phyloP scores from a whole-genome alignment of 1,140 invertebrate genomes.

The Tetragnatha versicolor region DNA sequence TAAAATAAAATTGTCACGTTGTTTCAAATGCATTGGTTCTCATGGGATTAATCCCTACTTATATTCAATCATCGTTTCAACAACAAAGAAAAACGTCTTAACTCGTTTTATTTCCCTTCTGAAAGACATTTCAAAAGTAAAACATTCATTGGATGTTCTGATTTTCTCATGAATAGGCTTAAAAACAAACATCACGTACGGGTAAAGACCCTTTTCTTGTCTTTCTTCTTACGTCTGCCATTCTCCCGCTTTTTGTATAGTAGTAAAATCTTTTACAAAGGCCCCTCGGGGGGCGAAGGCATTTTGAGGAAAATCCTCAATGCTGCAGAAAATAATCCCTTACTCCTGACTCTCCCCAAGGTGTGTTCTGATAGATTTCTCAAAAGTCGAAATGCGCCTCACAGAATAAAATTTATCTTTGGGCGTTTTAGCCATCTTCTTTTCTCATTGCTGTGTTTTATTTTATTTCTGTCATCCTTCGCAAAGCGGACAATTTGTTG shows the following conservation, averaged over 20 bases:
- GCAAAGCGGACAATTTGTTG: slow-evolving; percentile 14
- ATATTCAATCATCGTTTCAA: no score
- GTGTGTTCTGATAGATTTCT: slow-evolving; percentile 22
- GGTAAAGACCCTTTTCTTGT: neutral
- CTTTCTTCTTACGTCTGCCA: neutral
- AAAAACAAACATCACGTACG: neutral
- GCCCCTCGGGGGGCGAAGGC: no score
- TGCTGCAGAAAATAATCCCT: slow-evolving; percentile 2
- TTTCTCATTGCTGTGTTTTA: slow-evolving; percentile 4
- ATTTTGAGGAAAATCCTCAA: neutral
- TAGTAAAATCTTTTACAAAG: no score
- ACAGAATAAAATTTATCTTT: slow-evolving; percentile 27
- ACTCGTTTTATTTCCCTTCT: no score
- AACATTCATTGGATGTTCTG: no score
- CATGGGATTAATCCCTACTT: no score
- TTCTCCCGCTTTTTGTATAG: neutral
- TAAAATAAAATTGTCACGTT: no score
- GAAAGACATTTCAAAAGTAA: no score
- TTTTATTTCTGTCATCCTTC: slow-evolving; percentile 13
- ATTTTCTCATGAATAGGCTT: no score
- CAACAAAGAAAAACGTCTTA: no score
- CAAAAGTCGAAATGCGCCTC: neutral
- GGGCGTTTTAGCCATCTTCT: slow-evolving; percentile 15
- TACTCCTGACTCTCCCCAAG: neutral
- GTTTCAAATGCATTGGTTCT: no score